Conservation (phyloP, 2,888 invertebrate species). For the Zaprionus obscuricornis region DNA sequence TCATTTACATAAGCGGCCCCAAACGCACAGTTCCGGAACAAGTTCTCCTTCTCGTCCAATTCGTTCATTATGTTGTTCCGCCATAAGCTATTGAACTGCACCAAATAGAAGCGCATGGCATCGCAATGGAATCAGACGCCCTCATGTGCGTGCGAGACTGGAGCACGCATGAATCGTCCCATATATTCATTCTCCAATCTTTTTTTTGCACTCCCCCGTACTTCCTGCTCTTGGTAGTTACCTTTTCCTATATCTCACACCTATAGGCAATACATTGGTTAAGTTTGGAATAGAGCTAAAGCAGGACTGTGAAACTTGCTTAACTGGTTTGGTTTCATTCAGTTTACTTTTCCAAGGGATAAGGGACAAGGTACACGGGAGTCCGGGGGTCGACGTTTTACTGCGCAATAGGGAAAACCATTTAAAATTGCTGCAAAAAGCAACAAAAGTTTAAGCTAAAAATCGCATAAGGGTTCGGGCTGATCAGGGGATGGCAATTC, state of each 20-base stretch:
- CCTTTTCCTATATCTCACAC: too few relatives aligned
- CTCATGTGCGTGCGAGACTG: slow-evolving; percentile 21
- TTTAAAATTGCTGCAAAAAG: slow-evolving; percentile 69
- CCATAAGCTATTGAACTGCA: slow-evolving; percentile 15
- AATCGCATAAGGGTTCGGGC: slow-evolving; percentile 23
- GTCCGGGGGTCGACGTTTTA: not conserved
- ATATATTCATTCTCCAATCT: too few relatives aligned
- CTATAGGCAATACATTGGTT: slow-evolving; percentile 7
- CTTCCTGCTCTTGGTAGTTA: not conserved
- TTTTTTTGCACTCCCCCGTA: not conserved
- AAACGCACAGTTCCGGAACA: too few relatives aligned
- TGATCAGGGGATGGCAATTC: slow-evolving; percentile 20
- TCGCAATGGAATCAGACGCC: slow-evolving; percentile 1
- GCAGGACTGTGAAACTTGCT: slow-evolving; percentile 66
- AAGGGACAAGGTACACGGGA: not conserved
- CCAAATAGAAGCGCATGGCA: not conserved
- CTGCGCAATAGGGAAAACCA: slow-evolving; percentile 47
- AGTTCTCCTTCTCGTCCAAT: not conserved
- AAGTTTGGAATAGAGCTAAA: too few relatives aligned
- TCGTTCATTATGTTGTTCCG: not conserved
- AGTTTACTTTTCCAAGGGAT: slow-evolving; percentile 48
- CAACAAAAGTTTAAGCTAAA: slow-evolving; percentile 58
- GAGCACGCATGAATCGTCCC: slow-evolving; percentile 19
- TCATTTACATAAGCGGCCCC: slow-evolving; percentile 55
- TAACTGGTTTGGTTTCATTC: slow-evolving; percentile 72